Percentiles rank a stretch among this genome's conserved stretches.
These are phyloP conservation scores for Trigoniulus corallinus DNA, from an alignment of 1,140 invertebrate genomes.

Conservation along the genomic window DNA sequence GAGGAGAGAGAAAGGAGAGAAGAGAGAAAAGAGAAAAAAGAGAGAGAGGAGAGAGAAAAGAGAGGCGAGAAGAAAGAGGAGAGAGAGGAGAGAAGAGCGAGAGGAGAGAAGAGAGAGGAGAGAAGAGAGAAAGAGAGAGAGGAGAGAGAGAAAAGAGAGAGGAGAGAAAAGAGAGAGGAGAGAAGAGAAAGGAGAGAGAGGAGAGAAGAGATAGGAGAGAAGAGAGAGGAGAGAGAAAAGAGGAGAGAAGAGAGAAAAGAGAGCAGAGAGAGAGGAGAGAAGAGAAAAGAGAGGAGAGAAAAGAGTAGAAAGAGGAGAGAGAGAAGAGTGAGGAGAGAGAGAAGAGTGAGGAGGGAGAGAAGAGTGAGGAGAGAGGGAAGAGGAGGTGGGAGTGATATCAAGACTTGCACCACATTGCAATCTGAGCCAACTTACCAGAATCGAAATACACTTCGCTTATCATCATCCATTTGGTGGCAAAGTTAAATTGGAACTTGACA, in stretches of 20 bases:
- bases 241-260: too few species aligned
- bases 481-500: conserved; percentile 60
- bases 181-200: conserved; percentile 1
- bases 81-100: too few species aligned
- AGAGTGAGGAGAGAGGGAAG: background rate
- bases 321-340: too few species aligned
- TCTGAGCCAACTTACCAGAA: conserved; percentile 37
- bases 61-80: too few species aligned
- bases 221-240: conserved; percentile 6
- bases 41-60: background rate
- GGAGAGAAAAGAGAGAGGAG: conserved; percentile 1
- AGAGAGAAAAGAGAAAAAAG: background rate
- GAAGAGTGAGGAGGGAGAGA: too few species aligned
- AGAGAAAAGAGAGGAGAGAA: too few species aligned
- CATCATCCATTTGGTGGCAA: conserved; percentile 72
- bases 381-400: too few species aligned
- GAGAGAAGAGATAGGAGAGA: conserved; percentile 4
- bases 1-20: background rate
- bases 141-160: background rate
- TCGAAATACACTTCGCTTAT: conserved; percentile 72
- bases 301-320: background rate
- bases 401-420: background rate
- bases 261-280: too few species aligned
- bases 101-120: background rate
- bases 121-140: background rate